Base-by-base conservation (phyloP, 2,888 invertebrate genomes). In the Magallana nippona region DNA sequence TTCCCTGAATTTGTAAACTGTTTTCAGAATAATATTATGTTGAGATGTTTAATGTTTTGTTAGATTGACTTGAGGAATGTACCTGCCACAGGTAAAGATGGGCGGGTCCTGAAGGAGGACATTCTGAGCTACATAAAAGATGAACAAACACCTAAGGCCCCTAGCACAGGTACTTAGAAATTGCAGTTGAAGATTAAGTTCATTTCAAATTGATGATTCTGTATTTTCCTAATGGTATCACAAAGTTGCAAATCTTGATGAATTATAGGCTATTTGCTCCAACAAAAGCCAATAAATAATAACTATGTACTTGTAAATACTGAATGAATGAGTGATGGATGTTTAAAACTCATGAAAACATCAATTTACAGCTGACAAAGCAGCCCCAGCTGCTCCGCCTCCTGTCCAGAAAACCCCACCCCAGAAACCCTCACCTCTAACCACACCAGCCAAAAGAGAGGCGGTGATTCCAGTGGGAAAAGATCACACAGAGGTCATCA, bases 81-180 rank as follows among this genome's bases (percentile, higher is more conserved):
- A 2, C 63, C 79, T 10, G 94, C 93, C 8, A 92, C 93, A 17
- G 99, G 99, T 3, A 97, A 96, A 95, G 96, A 96, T 92, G 98
- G 98, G 0, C 96, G 99, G 89, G 96, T 99, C 32, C 95, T 99
- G 79, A 99, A 99, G 94, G 99, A 99, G 94, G 99, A 99, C 94
- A 95, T 99, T 86, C 94, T 99, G 63, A 95, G 95, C 82, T 96
- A 96, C 93, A 93, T 98, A 13, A 94, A 92, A 60, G 87, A 85
- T 55, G 78, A 62, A 60, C 19, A 55, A 13, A 57, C 27, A 22
- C 11, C 27, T 27, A 56, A 79, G 27, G 57, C 78, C 27, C 55
- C 78, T 3, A 55, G 55, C 15, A 17, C 55, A n/a, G 15, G 78
- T 78, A 55, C 44, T 44, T 44, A 44, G 44, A 44, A 44, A 62